Percentiles rank a stretch among this genome's conserved stretches.
phyloP scores from a whole-genome alignment of 2,113 vertebrate genomes.

The Terrapene triunguis region DNA sequence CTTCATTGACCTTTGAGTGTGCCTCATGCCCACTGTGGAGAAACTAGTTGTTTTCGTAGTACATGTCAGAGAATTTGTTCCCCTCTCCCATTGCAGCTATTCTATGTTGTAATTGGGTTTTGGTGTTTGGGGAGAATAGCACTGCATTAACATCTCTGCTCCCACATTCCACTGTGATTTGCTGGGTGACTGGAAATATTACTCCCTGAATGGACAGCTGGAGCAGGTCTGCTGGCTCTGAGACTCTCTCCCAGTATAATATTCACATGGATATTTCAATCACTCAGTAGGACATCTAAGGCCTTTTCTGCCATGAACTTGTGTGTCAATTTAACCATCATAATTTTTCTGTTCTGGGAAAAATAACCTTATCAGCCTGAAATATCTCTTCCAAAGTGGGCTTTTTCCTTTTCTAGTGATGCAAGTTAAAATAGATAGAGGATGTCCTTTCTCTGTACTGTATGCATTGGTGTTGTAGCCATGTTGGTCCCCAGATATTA shows the following conservation, averaged over 20 bases:
- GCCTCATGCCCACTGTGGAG: neutral
- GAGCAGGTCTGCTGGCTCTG: neutral
- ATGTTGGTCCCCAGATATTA: too few relatives aligned
- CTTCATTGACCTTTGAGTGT: neutral
- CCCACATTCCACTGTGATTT: neutral
- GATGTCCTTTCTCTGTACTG: neutral
- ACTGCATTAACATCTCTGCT: rapidly evolving
- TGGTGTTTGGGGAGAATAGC: neutral
- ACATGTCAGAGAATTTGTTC: neutral
- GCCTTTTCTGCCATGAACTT: neutral
- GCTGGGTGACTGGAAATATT: neutral
- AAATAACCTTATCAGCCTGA: neutral
- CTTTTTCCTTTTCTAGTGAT: neutral
- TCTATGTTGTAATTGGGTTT: neutral
- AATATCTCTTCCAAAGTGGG: neutral
- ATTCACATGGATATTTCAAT: neutral
- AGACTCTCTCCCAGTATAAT: neutral
- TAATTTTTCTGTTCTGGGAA: too few relatives aligned
- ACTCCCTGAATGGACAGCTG: neutral
- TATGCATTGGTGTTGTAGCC: too few relatives aligned
- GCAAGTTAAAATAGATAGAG: neutral
- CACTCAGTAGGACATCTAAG: neutral
- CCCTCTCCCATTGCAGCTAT: neutral
- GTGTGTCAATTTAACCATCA: neutral
- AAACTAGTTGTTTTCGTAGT: neutral